phyloP scores from a whole-genome alignment of 2,797 vertebrate genomes.

The Cryptoprocta ferox region DNA sequence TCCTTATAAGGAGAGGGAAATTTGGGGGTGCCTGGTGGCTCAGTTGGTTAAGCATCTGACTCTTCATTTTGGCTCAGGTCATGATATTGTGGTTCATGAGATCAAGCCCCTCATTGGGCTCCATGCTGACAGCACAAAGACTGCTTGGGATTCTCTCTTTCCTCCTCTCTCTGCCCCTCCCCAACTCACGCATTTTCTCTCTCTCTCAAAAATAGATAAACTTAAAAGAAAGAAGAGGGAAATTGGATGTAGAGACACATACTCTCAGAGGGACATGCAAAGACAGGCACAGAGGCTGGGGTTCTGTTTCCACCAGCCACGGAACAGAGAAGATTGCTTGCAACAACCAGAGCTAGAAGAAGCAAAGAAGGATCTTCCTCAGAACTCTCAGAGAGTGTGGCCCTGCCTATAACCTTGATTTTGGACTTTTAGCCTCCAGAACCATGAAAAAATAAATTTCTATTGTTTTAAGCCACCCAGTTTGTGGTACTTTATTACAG shows the following conservation, averaged over 20 bases:
- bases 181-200: too few species aligned
- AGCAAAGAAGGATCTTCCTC: not conserved
- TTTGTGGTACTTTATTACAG: not conserved
- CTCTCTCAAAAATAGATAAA: too few species aligned
- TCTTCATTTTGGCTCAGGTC: too few species aligned
- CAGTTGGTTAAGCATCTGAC: too few species aligned
- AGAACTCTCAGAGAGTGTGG: not conserved
- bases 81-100: too few species aligned
- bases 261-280: not conserved
- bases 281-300: not conserved
- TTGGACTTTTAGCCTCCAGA: not conserved
- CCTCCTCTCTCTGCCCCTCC: too few species aligned
- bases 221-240: not conserved
- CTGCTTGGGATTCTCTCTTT: too few species aligned
- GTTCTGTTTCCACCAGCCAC: not conserved
- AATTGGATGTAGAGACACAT: not conserved
- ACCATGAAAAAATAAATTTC: not conserved
- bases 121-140: too few species aligned
- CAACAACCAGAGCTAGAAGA: not conserved
- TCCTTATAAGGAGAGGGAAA: not conserved
- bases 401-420: not conserved
- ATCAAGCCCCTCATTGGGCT: too few species aligned
- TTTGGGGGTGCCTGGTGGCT: too few species aligned
- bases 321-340: not conserved
- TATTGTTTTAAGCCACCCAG: not conserved